Evolutionary conservation across 2,113 vertebrate species (phyloP).

Genomic region (Pholis gunnellus): DNA sequence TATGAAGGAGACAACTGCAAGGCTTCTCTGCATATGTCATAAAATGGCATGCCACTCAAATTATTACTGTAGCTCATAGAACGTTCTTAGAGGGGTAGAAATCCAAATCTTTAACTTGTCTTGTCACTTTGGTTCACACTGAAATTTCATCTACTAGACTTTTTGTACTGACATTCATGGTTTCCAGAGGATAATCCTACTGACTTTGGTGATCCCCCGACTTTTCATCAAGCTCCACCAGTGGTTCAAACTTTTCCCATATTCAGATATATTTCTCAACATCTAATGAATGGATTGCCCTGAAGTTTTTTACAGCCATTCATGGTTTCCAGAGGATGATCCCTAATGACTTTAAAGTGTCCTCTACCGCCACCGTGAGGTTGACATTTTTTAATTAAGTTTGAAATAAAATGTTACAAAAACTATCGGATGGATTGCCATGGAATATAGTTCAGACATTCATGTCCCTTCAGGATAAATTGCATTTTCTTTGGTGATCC

Average conservation of each 20-base stretch:
- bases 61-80: not conserved
- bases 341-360: not conserved
- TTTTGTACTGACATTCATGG: not conserved
- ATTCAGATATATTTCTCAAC: no score
- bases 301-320: no score
- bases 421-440: no score
- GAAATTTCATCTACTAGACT: not conserved
- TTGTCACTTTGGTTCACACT: not conserved
- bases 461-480: not conserved
- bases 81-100: not conserved
- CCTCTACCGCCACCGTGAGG: not conserved
- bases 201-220: no score
- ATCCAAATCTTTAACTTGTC: not conserved
- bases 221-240: no score
- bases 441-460: not conserved
- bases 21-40: not conserved
- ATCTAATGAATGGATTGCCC: no score
- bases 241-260: no score
- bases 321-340: not conserved
- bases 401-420: not conserved
- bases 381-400: not conserved
- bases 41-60: not conserved
- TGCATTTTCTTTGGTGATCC: no score
- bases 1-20: not conserved
- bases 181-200: not conserved